Base-by-base conservation (phyloP, 1,140 invertebrate genomes). In the Neodiprion fabricii region DNA sequence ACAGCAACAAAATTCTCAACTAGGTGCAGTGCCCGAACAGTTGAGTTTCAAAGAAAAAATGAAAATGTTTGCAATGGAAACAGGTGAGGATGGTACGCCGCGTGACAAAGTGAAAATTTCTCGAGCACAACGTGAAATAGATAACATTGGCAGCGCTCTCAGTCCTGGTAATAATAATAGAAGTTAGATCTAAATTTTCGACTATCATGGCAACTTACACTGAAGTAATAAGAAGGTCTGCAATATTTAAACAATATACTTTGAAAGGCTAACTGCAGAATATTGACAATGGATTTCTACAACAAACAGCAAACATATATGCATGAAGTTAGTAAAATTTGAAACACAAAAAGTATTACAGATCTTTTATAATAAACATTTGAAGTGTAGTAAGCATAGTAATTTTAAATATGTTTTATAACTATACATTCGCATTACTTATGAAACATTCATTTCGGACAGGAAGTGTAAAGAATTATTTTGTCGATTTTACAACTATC, bases 61-160 rank as follows among this genome's bases (percentile, higher is more conserved):
- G 96, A 97, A 97, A 87, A 97, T 98, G 96, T 98, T 98, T 89
- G 96, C 96, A 12, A 93, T 96, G 89, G 96, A 97, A 88, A 95
- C 95, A 1, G 96, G 96, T 40, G 96, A 97, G 86, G 91, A 93
- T 80, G 92, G 93, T 77, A 96, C 96, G 12, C 96, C 96, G 66
- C 94, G 95, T 86, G 96, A 97, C 83, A 97, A 97, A 90, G 94
- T 96, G 53, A 98, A 97, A 89, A 96, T 96, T 83, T 97, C 96
- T n/a, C 91, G 95, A 78, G 96, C 96, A 53, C 96, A 97, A 87
- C 91, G 96, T 78, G 96, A 97, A 85, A 98, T 98, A 80, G 96
- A 97, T 87, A 92, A 91, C 81, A 89, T 92, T 67, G 88, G 88
- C 53, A 87, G 87, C 74, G 87, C 90, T 17, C 79, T 87, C 61